Evolutionary conservation across 1,140 invertebrate species (phyloP).

Genomic region (Aethina tumida): DNA sequence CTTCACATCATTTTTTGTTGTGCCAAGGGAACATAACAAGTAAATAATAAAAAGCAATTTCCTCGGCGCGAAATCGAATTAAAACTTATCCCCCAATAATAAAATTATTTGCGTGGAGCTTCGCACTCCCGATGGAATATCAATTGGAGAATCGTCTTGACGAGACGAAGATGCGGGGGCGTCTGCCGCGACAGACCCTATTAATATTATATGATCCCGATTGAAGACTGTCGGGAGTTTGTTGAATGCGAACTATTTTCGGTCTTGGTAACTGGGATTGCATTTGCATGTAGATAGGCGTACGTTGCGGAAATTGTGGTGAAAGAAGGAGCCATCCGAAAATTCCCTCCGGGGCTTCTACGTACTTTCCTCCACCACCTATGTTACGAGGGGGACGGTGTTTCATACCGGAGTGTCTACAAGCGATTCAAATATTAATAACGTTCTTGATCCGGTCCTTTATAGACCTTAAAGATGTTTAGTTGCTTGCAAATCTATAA

Average conservation of each 20-base stretch:
- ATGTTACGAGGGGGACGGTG: background rate
- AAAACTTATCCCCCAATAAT: background rate
- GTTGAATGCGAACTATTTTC: conserved; percentile 13
- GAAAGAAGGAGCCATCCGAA: background rate
- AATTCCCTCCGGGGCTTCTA: conserved; percentile 1
- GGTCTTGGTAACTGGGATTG: conserved; percentile 5
- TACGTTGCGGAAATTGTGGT: background rate
- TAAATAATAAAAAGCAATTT: background rate
- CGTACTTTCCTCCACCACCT: background rate
- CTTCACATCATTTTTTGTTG: too few species aligned
- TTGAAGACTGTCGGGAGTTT: too few species aligned
- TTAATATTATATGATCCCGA: conserved; percentile 18
- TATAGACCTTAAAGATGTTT: too few species aligned
- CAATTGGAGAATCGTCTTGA: too few species aligned
- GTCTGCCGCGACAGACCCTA: conserved; percentile 1
- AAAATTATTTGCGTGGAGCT: conserved; percentile 4
- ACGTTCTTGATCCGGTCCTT: too few species aligned
- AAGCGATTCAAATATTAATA: conserved; percentile 11
- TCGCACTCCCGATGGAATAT: too few species aligned
- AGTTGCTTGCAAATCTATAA: too few species aligned
- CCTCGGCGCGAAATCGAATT: background rate
- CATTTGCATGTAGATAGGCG: conserved; percentile 20
- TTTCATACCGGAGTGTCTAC: conserved; percentile 1
- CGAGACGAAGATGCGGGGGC: background rate
- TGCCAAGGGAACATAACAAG: background rate